Evolutionary conservation across 1,140 invertebrate species (phyloP).

Genomic region (Tribolium madens): DNA sequence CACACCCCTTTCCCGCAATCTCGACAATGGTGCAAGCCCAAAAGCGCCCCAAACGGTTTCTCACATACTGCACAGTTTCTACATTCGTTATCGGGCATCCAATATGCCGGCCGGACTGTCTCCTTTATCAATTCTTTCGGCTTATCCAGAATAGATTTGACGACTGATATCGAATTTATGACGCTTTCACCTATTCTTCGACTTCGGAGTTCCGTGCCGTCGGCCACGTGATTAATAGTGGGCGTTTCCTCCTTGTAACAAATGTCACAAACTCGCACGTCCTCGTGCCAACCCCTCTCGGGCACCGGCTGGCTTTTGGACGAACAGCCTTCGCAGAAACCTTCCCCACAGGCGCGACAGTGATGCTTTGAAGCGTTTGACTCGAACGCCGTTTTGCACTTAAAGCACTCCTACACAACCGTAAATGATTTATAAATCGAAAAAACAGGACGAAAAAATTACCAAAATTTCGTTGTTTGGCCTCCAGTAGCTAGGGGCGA

Average conservation of each 20-base stretch:
- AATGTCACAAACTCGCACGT: slow-evolving; percentile 77
- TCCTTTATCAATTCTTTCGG: slow-evolving; percentile 78
- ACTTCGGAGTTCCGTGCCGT: slow-evolving; percentile 67
- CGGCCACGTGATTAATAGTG: slow-evolving; percentile 56
- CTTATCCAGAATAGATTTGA: slow-evolving; percentile 60
- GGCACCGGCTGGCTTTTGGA: slow-evolving; percentile 73
- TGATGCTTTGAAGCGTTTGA: slow-evolving; percentile 77
- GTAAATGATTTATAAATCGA: not conserved
- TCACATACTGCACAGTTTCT: slow-evolving; percentile 77
- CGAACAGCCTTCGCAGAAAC: slow-evolving; percentile 78
- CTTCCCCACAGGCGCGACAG: slow-evolving; percentile 82
- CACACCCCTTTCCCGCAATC: slow-evolving; percentile 80
- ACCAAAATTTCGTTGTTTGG: slow-evolving; percentile 82
- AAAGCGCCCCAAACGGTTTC: slow-evolving; percentile 69
- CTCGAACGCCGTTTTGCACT: slow-evolving; percentile 72
- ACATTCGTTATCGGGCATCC: slow-evolving; percentile 82
- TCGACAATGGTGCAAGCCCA: slow-evolving; percentile 80
- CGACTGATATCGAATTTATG: slow-evolving; percentile 72
- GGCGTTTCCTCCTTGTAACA: slow-evolving; percentile 68
- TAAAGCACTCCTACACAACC: slow-evolving; percentile 71
- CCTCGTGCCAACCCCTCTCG: slow-evolving; percentile 72
- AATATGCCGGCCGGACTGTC: slow-evolving; percentile 82
- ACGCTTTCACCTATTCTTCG: slow-evolving; percentile 76
- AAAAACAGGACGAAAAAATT: slow-evolving; percentile 45
- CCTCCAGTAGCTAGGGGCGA: slow-evolving; percentile 85